phyloP scores from a whole-genome alignment of 2,888 invertebrate species.

The Plebejus anna region DNA sequence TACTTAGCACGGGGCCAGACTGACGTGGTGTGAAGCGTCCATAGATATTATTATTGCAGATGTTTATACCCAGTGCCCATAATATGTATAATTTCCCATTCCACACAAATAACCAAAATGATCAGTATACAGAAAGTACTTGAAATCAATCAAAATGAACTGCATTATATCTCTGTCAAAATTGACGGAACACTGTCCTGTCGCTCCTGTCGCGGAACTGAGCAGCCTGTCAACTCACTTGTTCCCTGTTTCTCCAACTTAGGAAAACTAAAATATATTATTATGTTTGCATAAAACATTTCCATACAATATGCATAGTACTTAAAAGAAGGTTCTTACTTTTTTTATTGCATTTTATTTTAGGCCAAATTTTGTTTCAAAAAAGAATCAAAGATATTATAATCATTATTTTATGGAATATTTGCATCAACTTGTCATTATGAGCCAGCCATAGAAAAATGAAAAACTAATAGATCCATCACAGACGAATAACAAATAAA shows the following conservation, averaged over 20 bases:
- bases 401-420: too few relatives aligned
- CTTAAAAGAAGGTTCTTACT: too few relatives aligned
- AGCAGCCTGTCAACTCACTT: neutral
- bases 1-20: too few relatives aligned
- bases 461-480: neutral
- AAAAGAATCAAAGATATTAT: too few relatives aligned
- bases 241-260: neutral
- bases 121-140: too few relatives aligned
- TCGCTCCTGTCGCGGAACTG: neutral
- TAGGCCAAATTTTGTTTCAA: too few relatives aligned
- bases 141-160: neutral
- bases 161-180: neutral
- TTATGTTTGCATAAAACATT: neutral
- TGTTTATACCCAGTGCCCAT: neutral
- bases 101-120: too few relatives aligned
- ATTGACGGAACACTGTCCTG: constrained; percentile 15
- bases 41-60: neutral
- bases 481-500: neutral
- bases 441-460: neutral
- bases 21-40: too few relatives aligned
- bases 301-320: too few relatives aligned
- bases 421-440: too few relatives aligned
- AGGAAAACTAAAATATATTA: neutral
- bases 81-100: too few relatives aligned
- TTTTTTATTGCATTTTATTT: too few relatives aligned